Conservation (phyloP, 2,113 vertebrate genomes). For the Cavia aperea region DNA sequence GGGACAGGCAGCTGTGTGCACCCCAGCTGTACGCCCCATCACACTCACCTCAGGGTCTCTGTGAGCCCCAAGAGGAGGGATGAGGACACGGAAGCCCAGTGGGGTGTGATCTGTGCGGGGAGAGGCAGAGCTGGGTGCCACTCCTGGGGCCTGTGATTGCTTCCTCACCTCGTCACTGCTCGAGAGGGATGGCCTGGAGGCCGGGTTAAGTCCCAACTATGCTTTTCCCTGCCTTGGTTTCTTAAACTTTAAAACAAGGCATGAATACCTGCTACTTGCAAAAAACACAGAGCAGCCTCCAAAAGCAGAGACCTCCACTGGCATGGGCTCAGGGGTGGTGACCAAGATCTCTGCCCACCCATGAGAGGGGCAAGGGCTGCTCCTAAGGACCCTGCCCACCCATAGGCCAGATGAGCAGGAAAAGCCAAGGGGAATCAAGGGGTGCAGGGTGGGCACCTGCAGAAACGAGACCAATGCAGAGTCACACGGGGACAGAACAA, state of each 20-base stretch:
- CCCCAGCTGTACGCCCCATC: not conserved
- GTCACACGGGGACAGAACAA: not conserved
- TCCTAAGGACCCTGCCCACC: not conserved
- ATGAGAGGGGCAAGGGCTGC: fast-evolving
- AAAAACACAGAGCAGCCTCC: not conserved
- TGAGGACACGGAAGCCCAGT: not conserved
- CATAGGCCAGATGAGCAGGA: not conserved
- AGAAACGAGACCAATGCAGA: not conserved
- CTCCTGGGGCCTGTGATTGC: fast-evolving
- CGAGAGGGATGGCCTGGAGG: not conserved
- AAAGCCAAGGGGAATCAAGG: not conserved
- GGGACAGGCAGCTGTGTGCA: fast-evolving
- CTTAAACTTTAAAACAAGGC: not conserved
- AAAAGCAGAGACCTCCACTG: not conserved
- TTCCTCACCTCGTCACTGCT: not conserved
- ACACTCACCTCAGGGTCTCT: not conserved
- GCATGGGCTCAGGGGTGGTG: fast-evolving
- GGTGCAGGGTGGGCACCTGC: not conserved
- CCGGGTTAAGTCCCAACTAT: not conserved
- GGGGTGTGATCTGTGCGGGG: not conserved
- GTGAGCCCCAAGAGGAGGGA: too few relatives aligned
- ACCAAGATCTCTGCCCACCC: not conserved
- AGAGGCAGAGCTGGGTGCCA: fast-evolving
- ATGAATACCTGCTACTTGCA: not conserved
- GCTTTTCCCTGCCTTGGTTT: not conserved